Evolutionary conservation across 2,797 vertebrate genomes (phyloP).

Genomic region (Amazona ochrocephala): DNA sequence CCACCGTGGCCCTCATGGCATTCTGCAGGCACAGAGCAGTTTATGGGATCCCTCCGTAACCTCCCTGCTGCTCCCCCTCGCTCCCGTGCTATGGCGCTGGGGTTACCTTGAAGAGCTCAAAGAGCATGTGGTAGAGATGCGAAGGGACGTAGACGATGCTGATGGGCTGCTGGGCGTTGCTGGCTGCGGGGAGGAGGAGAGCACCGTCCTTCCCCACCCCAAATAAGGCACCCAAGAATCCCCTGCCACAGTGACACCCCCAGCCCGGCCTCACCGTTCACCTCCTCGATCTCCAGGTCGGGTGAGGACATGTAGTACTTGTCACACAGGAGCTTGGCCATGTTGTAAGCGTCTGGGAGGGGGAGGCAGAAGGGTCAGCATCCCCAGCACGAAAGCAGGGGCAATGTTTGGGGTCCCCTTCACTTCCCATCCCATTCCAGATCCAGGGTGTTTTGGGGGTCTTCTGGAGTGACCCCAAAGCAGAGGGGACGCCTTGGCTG

Average conservation of each 20-base stretch:
- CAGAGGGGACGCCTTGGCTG: not conserved
- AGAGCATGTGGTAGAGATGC: conserved; percentile 96
- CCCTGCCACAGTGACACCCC: not conserved
- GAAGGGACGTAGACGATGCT: conserved; percentile 93
- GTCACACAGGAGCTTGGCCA: conserved; percentile 93
- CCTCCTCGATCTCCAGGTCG: conserved; percentile 85
- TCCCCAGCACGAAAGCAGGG: accelerated
- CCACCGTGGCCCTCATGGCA: conserved; percentile 94
- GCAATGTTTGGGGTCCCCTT: not conserved
- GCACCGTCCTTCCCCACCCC: not conserved
- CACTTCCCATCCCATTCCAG: not conserved
- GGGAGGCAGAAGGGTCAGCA: not conserved
- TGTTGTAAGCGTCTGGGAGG: conserved; percentile 87
- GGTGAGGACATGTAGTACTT: conserved; percentile 93
- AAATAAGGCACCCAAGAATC: too few relatives aligned
- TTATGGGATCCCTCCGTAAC: not conserved
- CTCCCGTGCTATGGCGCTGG: not conserved
- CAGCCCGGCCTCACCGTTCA: conserved; percentile 80
- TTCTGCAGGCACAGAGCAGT: conserved; percentile 75
- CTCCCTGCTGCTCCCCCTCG: not conserved
- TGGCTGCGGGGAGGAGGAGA: conserved; percentile 65
- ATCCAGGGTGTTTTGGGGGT: not conserved
- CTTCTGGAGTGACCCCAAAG: not conserved
- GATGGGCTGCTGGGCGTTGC: conserved; percentile 78
- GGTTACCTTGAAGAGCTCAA: conserved; percentile 94